Conservation (phyloP, 2,113 vertebrate species). For the Colaptes auratus region DNA sequence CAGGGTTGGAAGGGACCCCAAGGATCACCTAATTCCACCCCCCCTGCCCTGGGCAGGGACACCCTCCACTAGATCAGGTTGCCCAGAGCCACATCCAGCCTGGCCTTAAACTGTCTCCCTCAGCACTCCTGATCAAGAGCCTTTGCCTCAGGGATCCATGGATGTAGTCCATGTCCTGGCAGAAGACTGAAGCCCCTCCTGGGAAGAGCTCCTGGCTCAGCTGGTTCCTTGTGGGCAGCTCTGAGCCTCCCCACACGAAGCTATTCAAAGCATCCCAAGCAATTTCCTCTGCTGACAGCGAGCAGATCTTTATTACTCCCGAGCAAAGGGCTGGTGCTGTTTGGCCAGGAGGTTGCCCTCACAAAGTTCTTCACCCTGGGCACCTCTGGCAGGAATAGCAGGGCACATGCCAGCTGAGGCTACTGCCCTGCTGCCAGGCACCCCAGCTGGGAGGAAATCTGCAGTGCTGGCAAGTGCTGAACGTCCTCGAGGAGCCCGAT, state of each 20-base stretch:
- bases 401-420: not conserved
- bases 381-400: not conserved
- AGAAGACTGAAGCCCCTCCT: not conserved
- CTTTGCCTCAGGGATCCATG: not conserved
- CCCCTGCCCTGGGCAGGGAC: too few relatives aligned
- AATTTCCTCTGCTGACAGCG: not conserved
- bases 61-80: too few relatives aligned
- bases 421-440: not conserved
- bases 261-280: not conserved
- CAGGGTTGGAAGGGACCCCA: too few relatives aligned
- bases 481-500: accelerated
- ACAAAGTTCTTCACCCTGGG: accelerated
- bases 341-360: not conserved
- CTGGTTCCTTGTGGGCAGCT: not conserved
- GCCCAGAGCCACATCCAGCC: too few relatives aligned
- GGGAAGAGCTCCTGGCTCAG: not conserved
- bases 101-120: not conserved
- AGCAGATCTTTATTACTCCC: not conserved
- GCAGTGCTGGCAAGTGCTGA: not conserved
- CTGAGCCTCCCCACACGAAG: not conserved
- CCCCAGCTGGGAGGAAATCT: accelerated
- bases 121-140: accelerated
- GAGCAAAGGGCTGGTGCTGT: not conserved
- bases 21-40: too few relatives aligned
- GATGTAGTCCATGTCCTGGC: not conserved